These are phyloP conservation scores for Drosophila picticornis DNA, from an alignment of 2,888 invertebrate genomes.

Conservation along the genomic window DNA sequence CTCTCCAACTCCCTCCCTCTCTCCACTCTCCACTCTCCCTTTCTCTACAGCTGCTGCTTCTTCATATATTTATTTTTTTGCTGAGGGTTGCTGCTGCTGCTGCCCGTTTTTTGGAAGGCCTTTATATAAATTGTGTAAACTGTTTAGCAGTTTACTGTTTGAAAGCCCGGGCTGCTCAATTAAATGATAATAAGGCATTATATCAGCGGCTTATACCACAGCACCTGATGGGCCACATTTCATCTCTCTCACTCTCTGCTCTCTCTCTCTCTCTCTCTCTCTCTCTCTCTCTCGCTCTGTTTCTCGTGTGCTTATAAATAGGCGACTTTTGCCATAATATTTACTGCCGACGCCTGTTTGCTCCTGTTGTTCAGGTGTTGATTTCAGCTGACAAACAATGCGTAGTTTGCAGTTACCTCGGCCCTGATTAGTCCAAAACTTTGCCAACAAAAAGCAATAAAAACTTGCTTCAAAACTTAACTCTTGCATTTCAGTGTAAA, in stretches of 20 bases:
- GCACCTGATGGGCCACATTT: slow-evolving; percentile 46
- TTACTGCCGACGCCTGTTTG: background rate
- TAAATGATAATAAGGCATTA: slow-evolving; percentile 67
- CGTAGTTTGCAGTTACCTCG: slow-evolving; percentile 25
- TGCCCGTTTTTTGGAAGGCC: slow-evolving; percentile 11
- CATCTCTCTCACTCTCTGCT: background rate
- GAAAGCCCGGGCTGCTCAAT: slow-evolving; percentile 55
- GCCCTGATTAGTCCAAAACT: slow-evolving; percentile 33
- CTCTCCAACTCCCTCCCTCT: background rate
- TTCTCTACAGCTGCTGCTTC: background rate
- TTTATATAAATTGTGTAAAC: slow-evolving; percentile 60
- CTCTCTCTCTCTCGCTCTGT: background rate
- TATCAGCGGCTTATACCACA: slow-evolving; percentile 46
- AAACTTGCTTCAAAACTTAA: slow-evolving; percentile 24
- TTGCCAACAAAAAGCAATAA: slow-evolving; percentile 20
- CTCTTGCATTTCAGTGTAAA: slow-evolving; percentile 9
- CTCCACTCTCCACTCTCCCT: background rate
- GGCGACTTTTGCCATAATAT: slow-evolving; percentile 14
- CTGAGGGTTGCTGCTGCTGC: slow-evolving; percentile 33
- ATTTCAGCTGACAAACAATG: slow-evolving; percentile 27
- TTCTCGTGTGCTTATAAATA: background rate
- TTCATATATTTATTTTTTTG: slow-evolving; percentile 3
- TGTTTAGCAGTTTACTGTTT: slow-evolving; percentile 58
- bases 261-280: background rate
- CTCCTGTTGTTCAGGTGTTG: slow-evolving; percentile 27